Conservation (phyloP, 2,113 vertebrate species). For the Tychaedon coryphoeus region DNA sequence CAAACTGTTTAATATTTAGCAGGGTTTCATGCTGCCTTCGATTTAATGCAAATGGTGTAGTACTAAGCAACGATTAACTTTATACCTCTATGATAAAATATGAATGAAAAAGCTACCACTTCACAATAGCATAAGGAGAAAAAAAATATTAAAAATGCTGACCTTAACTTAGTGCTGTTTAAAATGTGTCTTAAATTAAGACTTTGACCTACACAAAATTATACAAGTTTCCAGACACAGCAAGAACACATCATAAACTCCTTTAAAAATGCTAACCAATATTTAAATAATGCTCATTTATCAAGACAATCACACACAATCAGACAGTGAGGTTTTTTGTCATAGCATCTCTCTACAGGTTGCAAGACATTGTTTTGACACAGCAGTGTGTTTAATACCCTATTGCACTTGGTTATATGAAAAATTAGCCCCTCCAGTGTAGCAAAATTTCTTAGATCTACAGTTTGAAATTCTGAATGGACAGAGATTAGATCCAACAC, state of each 20-base stretch:
- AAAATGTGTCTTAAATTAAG: neutral
- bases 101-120: slow-evolving; percentile 8
- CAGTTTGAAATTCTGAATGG: neutral
- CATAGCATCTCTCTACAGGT: neutral
- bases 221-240: neutral
- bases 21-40: neutral
- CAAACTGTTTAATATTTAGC: slow-evolving; percentile 33
- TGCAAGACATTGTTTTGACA: neutral
- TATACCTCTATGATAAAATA: slow-evolving; percentile 31
- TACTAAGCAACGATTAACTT: neutral
- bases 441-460: neutral
- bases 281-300: neutral
- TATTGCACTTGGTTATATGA: neutral
- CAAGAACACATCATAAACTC: neutral
- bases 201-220: neutral
- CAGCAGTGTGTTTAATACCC: neutral
- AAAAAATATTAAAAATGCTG: neutral
- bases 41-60: slow-evolving; percentile 23
- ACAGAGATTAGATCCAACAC: neutral
- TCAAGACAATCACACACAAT: neutral
- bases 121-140: neutral
- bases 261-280: neutral
- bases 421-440: neutral
- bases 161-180: neutral
- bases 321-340: accelerated